These are phyloP conservation scores for Yasuhikotakia modesta DNA, from an alignment of 2,797 vertebrate species.

Conservation along the genomic window DNA sequence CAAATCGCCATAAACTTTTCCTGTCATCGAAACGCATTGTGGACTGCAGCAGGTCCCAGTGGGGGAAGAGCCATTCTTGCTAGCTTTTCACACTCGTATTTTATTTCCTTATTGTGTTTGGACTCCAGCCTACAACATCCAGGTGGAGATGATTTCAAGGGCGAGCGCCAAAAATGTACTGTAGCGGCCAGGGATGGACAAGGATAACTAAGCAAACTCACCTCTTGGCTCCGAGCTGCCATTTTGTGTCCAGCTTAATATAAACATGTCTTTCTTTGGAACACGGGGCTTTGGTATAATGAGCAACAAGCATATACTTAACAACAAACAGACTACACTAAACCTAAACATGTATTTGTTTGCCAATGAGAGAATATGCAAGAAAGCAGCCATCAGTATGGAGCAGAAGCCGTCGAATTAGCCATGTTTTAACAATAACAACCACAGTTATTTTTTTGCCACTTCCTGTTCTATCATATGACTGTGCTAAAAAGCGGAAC, in stretches of 20 bases:
- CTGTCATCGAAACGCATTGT: slow-evolving; percentile 59
- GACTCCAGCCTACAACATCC: slow-evolving; percentile 59
- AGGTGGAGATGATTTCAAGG: slow-evolving; percentile 67
- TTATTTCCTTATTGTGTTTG: slow-evolving; percentile 67
- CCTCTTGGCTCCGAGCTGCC: slow-evolving; percentile 50
- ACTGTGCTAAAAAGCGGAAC: slow-evolving; percentile 28
- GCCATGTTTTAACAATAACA: slow-evolving; percentile 27
- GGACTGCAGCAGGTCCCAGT: slow-evolving; percentile 54
- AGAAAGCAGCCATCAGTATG: neutral
- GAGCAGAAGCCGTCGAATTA: slow-evolving; percentile 7
- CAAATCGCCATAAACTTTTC: slow-evolving; percentile 59
- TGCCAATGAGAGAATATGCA: neutral
- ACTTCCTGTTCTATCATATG: slow-evolving; percentile 53
- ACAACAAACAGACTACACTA: slow-evolving; percentile 5
- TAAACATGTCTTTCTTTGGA: slow-evolving; percentile 51
- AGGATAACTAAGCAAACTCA: slow-evolving; percentile 55
- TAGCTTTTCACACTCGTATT: slow-evolving; percentile 58
- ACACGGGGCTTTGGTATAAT: slow-evolving; percentile 12
- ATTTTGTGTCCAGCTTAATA: slow-evolving; percentile 55
- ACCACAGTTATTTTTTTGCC: slow-evolving; percentile 31
- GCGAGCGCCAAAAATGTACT: slow-evolving; percentile 57
- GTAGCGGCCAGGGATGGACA: slow-evolving; percentile 55
- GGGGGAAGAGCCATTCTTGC: slow-evolving; percentile 57
- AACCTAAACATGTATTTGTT: neutral
- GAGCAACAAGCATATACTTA: neutral